Conservation (phyloP, 1,140 invertebrate genomes). For the Episyrphus balteatus region DNA sequence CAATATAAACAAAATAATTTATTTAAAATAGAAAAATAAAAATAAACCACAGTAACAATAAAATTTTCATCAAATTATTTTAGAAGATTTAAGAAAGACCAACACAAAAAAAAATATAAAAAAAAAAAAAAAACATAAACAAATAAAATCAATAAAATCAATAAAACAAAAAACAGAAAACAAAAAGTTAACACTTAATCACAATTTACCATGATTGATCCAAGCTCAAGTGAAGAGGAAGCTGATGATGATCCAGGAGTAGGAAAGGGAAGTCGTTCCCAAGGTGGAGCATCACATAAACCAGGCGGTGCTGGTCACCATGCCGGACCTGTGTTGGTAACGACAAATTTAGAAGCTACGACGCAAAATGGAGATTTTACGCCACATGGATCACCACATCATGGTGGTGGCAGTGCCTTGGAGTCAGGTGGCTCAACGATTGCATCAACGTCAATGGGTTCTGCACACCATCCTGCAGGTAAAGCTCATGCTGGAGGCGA, state of each 20-base stretch:
- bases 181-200: neutral
- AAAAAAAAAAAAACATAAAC: neutral
- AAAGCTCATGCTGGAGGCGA: conserved; percentile 10
- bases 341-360: neutral
- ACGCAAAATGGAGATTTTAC: conserved; percentile 18
- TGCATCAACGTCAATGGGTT: too few relatives aligned
- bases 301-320: neutral
- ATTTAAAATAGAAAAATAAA: too few relatives aligned
- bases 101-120: neutral
- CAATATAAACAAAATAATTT: too few relatives aligned
- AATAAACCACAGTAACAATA: too few relatives aligned
- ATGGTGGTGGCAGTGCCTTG: neutral
- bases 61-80: too few relatives aligned
- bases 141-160: neutral
- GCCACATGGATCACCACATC: neutral
- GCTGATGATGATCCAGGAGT: conserved; percentile 68
- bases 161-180: neutral
- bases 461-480: neutral
- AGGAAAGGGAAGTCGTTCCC: conserved; percentile 16
- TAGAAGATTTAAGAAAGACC: too few relatives aligned
- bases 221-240: conserved; percentile 79
- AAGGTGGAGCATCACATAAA: conserved; percentile 7
- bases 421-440: neutral
- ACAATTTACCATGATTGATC: conserved; percentile 68
- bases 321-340: neutral